Percentiles rank a stretch among this genome's conserved stretches.
phyloP scores from a whole-genome alignment of 2,113 vertebrate genomes.

The Brachyistius frenatus region DNA sequence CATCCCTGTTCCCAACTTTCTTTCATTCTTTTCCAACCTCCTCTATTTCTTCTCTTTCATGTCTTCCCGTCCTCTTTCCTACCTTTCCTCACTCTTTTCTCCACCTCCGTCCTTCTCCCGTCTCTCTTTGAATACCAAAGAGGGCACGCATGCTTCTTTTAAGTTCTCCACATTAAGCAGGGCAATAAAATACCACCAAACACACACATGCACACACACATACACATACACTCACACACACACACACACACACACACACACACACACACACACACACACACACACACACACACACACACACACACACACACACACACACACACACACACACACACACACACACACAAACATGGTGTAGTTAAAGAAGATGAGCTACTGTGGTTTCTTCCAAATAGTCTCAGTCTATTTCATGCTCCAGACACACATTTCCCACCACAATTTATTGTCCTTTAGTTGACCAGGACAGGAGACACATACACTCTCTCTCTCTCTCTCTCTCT shows the following conservation, averaged over 20 bases:
- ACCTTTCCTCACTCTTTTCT: constrained; percentile 9
- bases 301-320: constrained; percentile 33
- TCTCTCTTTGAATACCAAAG: constrained; percentile 59
- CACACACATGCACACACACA: constrained; percentile 21
- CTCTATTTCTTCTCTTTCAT: background rate
- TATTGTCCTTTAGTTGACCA: constrained; percentile 44
- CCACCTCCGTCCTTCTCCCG: background rate
- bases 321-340: constrained; percentile 2
- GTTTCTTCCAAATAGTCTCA: constrained; percentile 69
- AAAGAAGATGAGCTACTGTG: constrained; percentile 37
- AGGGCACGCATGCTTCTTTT: constrained; percentile 56
- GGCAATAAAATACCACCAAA: constrained; percentile 58
- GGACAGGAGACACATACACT: constrained; percentile 2
- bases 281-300: constrained; percentile 20
- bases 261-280: constrained; percentile 34
- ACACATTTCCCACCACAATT: constrained; percentile 68
- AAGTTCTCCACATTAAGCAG: constrained; percentile 59
- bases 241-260: constrained; percentile 24
- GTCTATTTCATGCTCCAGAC: constrained; percentile 70
- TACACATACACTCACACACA: constrained; percentile 36
- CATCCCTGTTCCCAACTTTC: too few relatives aligned
- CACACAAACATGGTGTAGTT: constrained; percentile 23
- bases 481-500: background rate
- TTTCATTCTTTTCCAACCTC: background rate
- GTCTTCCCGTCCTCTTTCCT: constrained; percentile 3